These are phyloP conservation scores for Epinephelus cyanopodus DNA, from an alignment of 2,113 vertebrate genomes.

Conservation along the genomic window DNA sequence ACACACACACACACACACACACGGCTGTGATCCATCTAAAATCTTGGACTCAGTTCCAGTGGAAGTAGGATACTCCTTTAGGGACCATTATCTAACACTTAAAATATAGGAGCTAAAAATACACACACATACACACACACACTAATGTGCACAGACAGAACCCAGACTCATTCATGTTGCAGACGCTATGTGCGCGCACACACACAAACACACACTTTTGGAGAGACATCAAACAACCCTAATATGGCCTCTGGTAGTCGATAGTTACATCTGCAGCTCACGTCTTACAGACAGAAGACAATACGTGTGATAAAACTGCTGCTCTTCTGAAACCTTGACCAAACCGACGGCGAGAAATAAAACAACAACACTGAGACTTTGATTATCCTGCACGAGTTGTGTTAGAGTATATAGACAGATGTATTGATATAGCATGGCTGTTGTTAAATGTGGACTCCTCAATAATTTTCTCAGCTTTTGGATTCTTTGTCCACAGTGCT, in stretches of 20 bases:
- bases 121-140: slow-evolving; percentile 8
- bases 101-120: slow-evolving; percentile 54
- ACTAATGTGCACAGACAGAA: neutral
- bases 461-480: too few relatives aligned
- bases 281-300: neutral
- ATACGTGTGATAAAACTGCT: neutral
- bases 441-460: too few relatives aligned
- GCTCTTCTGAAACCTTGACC: neutral
- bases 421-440: too few relatives aligned
- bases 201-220: neutral
- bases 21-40: slow-evolving; percentile 33
- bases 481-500: too few relatives aligned
- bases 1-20: slow-evolving; percentile 31
- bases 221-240: slow-evolving; percentile 7
- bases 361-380: neutral
- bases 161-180: slow-evolving; percentile 15
- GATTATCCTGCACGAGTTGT: too few relatives aligned
- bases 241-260: slow-evolving; percentile 13
- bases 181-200: neutral
- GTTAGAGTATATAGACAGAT: too few relatives aligned
- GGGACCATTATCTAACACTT: slow-evolving; percentile 59
- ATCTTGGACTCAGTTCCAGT: slow-evolving; percentile 29
- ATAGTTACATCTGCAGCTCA: neutral
- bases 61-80: slow-evolving; percentile 58
- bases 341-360: neutral